Base-by-base conservation (phyloP, 2,888 invertebrate genomes). In the Tenthredo notha region DNA sequence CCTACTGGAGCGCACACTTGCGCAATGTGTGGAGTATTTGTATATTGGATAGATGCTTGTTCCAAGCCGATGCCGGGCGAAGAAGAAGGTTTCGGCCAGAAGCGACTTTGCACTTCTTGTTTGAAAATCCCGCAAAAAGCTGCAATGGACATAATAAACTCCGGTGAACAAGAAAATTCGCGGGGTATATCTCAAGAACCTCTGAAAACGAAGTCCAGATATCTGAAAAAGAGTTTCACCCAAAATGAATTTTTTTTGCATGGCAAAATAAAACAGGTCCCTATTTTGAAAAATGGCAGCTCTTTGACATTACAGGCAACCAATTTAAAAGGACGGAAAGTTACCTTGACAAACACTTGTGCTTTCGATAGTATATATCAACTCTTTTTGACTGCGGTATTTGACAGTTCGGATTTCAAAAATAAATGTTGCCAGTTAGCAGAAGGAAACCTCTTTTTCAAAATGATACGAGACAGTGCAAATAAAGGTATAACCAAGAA, bases 41-140 rank as follows among this genome's bases (percentile, higher is more conserved):
- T 77, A 6, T 50, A 77, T 77, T 29, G 5, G 7, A n/a, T 77
- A 1, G 77, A 77, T 50, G n/a, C 25, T 2, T 50, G 77, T 50
- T 77, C 50, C 0, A 77, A 50, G 47, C 3, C 25, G 6, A 15
- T 77, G 18, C 2, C 21, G 6, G 25, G 25, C 29, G 47, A 25
- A 43, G 77, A 47, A 12, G 77, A 50, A 50, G 77, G 77, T 29
- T 77, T n/a, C 10, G 78, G 61, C 37, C 78, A 80, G 12, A 85
- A n/a, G 6, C 37, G 58, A 21, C 33, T 58, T 21, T 80, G 58
- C 58, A 37, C 10, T 10, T 37, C 78, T 9, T 80, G 78, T 33
- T 61, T 37, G 10, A 58, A n/a, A 58, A 58, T 61, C 7, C 58
- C 75, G 3, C 6, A 50, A n/a, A 37, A 80, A 10, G 7, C 37